Evolutionary conservation across 2,888 invertebrate genomes (phyloP).

Genomic region (Diadromus collaris): DNA sequence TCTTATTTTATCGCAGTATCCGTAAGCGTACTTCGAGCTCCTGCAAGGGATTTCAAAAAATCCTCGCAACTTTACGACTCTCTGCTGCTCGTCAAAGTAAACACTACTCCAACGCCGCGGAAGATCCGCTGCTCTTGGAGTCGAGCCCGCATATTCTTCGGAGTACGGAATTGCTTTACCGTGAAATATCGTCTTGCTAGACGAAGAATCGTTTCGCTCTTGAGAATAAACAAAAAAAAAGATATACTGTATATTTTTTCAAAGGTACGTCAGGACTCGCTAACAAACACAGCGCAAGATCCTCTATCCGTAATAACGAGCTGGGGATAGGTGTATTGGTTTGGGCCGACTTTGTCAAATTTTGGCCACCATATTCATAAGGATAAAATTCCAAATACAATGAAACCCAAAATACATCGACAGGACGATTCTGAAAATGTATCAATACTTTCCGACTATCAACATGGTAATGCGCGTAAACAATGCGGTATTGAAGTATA

Average conservation of each 20-base stretch:
- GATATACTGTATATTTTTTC: conserved; percentile 2
- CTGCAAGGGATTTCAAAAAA: conserved; percentile 54
- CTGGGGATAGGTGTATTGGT: too few relatives aligned
- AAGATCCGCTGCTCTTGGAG: not conserved
- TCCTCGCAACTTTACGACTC: conserved; percentile 67
- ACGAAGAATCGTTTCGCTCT: conserved; percentile 44
- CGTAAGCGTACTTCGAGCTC: conserved; percentile 29
- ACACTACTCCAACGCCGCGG: conserved; percentile 57
- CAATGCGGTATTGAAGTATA: too few relatives aligned
- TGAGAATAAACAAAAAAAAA: not conserved
- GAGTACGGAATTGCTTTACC: conserved; percentile 35
- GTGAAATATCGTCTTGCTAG: conserved; percentile 39
- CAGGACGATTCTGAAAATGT: too few relatives aligned
- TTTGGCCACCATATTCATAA: too few relatives aligned
- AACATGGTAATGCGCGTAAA: too few relatives aligned
- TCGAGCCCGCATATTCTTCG: conserved; percentile 4
- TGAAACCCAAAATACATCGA: too few relatives aligned
- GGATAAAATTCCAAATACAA: too few relatives aligned
- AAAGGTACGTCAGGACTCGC: not conserved
- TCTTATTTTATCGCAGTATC: conserved; percentile 15
- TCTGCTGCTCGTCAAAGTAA: conserved; percentile 69
- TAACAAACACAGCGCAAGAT: conserved; percentile 12
- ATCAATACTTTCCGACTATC: too few relatives aligned
- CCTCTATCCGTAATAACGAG: not conserved
- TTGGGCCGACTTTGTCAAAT: too few relatives aligned